Evolutionary conservation across 2,888 invertebrate genomes (phyloP).

Genomic region (Chaitophorus viminalis): DNA sequence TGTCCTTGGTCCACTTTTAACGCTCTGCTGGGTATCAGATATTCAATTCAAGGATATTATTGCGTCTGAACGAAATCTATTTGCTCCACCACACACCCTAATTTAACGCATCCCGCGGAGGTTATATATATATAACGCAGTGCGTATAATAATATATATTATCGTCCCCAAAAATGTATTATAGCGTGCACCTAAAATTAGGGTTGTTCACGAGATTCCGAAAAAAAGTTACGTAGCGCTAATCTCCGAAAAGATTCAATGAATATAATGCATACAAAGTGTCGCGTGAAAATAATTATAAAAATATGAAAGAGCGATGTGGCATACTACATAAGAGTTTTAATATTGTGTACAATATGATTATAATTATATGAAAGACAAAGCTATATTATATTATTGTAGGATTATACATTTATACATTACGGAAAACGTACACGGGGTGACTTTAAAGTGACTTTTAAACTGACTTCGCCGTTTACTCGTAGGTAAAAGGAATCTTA

Average conservation of each 20-base stretch:
- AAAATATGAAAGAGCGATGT: not conserved
- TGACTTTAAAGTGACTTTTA: too few relatives aligned
- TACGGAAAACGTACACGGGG: too few relatives aligned
- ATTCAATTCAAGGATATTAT: conserved; percentile 44
- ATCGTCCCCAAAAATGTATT: too few relatives aligned
- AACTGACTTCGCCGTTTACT: too few relatives aligned
- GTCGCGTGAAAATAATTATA: not conserved
- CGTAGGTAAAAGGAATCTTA: too few relatives aligned
- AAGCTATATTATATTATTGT: too few relatives aligned
- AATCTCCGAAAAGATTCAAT: not conserved
- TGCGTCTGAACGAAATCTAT: not conserved
- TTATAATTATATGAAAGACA: too few relatives aligned
- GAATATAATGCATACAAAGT: not conserved
- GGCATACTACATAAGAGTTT: too few relatives aligned
- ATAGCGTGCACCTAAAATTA: not conserved
- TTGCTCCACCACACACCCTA: not conserved
- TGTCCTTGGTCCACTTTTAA: conserved; percentile 55
- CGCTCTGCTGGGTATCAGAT: conserved; percentile 38
- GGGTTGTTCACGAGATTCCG: not conserved
- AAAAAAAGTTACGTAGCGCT: not conserved
- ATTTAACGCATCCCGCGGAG: not conserved
- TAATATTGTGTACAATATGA: too few relatives aligned
- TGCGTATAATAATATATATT: too few relatives aligned
- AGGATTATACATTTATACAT: too few relatives aligned
- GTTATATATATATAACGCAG: not conserved